phyloP scores from a whole-genome alignment of 1,140 invertebrate genomes.

The Spodoptera litura region DNA sequence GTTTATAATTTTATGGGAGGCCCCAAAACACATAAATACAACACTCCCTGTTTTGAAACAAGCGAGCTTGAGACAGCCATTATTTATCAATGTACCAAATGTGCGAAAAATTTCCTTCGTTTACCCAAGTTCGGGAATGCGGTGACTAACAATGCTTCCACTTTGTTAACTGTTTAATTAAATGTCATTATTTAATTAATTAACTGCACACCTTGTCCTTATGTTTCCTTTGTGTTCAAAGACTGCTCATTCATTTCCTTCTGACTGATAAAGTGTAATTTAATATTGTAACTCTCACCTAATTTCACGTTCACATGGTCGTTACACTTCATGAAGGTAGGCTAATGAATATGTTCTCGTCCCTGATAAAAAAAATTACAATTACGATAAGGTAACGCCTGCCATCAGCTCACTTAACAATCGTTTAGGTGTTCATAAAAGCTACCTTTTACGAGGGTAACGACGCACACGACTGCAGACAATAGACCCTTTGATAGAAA shows the following conservation, averaged over 20 bases:
- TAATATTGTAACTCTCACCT: not conserved
- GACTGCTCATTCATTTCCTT: not conserved
- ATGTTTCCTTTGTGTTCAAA: not conserved
- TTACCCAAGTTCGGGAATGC: conserved; percentile 15
- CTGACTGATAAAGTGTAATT: not conserved
- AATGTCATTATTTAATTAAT: conserved; percentile 23
- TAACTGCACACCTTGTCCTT: not conserved
- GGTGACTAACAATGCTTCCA: conserved; percentile 1
- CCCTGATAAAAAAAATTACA: too few species aligned
- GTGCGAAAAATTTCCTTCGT: conserved; percentile 16
- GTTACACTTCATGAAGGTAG: not conserved
- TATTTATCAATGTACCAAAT: conserved; percentile 26
- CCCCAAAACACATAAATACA: conserved; percentile 29
- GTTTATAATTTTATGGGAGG: conserved; percentile 26
- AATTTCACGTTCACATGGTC: not conserved
- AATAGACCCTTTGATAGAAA: not conserved
- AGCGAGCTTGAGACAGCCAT: conserved; percentile 29
- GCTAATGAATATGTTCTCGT: not conserved
- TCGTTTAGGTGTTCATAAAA: too few species aligned
- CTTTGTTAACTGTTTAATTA: conserved; percentile 25
- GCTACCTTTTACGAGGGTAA: too few species aligned
- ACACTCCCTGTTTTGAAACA: conserved; percentile 3
- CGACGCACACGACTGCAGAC: too few species aligned
- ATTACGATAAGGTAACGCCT: too few species aligned
- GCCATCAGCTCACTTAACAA: too few species aligned